Evolutionary conservation across 2,888 invertebrate genomes (phyloP).

Genomic region (Corbicula japonica): DNA sequence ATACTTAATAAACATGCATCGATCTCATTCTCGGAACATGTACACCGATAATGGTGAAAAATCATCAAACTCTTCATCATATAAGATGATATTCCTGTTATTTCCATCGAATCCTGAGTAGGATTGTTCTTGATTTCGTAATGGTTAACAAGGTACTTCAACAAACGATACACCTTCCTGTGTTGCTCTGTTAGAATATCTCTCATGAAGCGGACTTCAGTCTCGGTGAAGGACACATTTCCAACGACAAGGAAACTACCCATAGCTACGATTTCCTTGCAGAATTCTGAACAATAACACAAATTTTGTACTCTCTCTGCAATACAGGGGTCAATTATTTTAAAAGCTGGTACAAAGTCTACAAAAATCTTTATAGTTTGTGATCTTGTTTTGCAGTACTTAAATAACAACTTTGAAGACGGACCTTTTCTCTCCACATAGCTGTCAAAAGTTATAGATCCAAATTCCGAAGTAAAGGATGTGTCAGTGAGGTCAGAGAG

Average conservation of each 20-base stretch:
- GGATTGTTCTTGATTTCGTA: neutral
- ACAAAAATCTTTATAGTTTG: neutral
- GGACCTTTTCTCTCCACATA: slow-evolving; percentile 4
- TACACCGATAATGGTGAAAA: neutral
- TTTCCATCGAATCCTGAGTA: neutral
- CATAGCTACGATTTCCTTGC: neutral
- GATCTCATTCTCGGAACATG: too few species aligned
- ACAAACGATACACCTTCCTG: slow-evolving; percentile 1
- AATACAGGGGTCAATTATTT: neutral
- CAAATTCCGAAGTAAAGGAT: too few species aligned
- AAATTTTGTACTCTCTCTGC: neutral
- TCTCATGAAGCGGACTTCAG: neutral
- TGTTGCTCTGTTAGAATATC: neutral
- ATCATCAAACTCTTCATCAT: neutral
- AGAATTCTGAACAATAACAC: neutral
- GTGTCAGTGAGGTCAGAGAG: too few species aligned
- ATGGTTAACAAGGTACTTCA: slow-evolving; percentile 4
- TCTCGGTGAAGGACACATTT: neutral
- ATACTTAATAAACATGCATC: too few species aligned
- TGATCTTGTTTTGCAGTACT: neutral
- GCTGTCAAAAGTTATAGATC: too few species aligned
- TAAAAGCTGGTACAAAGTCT: slow-evolving; percentile 11
- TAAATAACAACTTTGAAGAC: slow-evolving; percentile 8
- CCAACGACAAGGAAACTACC: neutral
- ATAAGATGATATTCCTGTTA: slow-evolving; percentile 8